These are phyloP conservation scores for Osmoderma eremita DNA, from an alignment of 2,888 invertebrate species.

Conservation along the genomic window DNA sequence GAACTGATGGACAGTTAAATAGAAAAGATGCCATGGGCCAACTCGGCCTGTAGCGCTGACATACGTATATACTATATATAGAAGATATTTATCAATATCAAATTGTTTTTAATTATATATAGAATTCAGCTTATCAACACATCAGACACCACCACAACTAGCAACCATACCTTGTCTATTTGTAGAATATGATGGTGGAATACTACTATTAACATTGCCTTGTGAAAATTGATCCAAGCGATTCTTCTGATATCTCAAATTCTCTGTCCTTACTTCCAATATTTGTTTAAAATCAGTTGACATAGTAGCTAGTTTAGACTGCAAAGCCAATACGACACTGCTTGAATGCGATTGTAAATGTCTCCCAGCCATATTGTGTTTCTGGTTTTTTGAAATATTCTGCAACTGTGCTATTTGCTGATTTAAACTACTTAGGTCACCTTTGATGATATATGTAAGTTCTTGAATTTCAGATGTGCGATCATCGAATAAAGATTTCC, in stretches of 20 bases:
- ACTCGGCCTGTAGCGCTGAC: too few species aligned
- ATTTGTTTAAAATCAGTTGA: conserved; percentile 98
- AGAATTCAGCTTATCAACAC: too few species aligned
- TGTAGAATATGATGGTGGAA: conserved; percentile 71
- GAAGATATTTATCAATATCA: neutral
- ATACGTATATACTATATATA: too few species aligned
- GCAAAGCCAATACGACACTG: conserved; percentile 90
- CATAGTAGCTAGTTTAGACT: conserved; percentile 95
- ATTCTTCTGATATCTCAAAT: conserved; percentile 93
- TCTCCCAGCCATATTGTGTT: conserved; percentile 70
- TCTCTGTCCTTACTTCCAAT: conserved; percentile 96
- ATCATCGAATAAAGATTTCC: conserved; percentile 97
- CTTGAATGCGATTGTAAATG: conserved; percentile 93
- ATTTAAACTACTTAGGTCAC: conserved; percentile 93
- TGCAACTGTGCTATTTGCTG: conserved; percentile 95
- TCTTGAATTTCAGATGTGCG: conserved; percentile 96
- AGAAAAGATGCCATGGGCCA: too few species aligned
- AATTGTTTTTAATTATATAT: neutral
- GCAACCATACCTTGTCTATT: conserved; percentile 62
- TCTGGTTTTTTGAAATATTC: conserved; percentile 81
- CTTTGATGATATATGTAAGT: conserved; percentile 95
- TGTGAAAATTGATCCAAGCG: conserved; percentile 92
- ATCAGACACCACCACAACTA: neutral
- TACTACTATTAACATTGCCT: conserved; percentile 70
- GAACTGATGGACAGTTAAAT: too few species aligned